Percentiles rank a stretch among this genome's conserved stretches.
phyloP scores from a whole-genome alignment of 2,113 vertebrate genomes.

The Aegotheles bennettii region DNA sequence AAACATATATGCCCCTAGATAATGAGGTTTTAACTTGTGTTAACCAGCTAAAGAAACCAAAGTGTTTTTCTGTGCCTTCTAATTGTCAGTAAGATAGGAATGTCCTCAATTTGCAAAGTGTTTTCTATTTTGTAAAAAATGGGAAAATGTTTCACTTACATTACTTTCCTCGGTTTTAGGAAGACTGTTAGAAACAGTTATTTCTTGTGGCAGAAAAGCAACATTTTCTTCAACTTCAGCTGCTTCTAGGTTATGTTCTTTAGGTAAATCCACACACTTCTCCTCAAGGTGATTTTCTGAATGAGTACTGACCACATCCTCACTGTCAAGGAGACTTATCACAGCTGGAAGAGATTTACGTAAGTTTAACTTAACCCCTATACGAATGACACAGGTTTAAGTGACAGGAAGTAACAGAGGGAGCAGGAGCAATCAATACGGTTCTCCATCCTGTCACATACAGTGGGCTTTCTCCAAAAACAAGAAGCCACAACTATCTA shows the following conservation, averaged over 20 bases:
- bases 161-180: constrained; percentile 54
- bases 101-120: background rate
- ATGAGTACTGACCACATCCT: constrained; percentile 65
- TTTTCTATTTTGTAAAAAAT: background rate
- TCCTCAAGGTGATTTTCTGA: constrained; percentile 67
- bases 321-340: constrained; percentile 73
- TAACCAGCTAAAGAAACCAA: background rate
- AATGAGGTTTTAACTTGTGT: background rate
- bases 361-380: background rate
- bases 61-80: background rate
- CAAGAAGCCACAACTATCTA: background rate
- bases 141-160: constrained; percentile 56
- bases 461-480: background rate
- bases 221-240: constrained; percentile 70
- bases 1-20: rapidly evolving
- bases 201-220: constrained; percentile 56
- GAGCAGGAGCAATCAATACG: background rate
- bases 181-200: background rate
- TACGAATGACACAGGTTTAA: background rate
- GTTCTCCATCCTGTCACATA: background rate
- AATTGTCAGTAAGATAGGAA: background rate
- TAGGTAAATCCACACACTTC: constrained; percentile 23
- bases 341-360: constrained; percentile 71
- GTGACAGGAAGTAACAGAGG: background rate
- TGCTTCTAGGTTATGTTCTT: constrained; percentile 74